Percentiles rank a stretch among this genome's conserved stretches.
phyloP scores from a whole-genome alignment of 2,888 invertebrate species.

The Lithosia quadra region DNA sequence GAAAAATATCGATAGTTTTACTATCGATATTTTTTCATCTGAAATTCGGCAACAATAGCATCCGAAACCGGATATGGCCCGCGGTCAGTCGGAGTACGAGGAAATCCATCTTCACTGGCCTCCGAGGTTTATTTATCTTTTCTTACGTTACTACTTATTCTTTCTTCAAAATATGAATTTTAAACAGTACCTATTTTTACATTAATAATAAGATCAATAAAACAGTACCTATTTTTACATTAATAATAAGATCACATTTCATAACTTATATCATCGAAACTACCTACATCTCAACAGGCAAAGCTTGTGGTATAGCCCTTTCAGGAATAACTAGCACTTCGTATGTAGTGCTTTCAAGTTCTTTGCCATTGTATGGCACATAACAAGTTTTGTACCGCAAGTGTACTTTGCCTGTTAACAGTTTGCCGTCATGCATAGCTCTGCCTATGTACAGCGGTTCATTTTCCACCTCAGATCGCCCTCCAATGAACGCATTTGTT shows the following conservation, averaged over 20 bases:
- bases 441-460: conserved; percentile 89
- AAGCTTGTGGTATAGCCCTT: conserved; percentile 21
- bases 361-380: conserved; percentile 84
- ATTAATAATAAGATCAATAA: not conserved
- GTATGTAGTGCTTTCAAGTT: conserved; percentile 46
- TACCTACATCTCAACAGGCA: conserved; percentile 13
- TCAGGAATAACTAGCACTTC: conserved; percentile 57
- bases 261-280: not conserved
- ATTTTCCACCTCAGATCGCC: conserved; percentile 78
- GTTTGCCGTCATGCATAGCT: conserved; percentile 89
- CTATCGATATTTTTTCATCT: too few species aligned
- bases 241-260: not conserved
- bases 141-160: too few species aligned
- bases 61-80: too few species aligned
- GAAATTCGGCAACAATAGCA: too few species aligned
- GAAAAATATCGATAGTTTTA: too few species aligned
- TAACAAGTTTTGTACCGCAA: conserved; percentile 90
- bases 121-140: too few species aligned
- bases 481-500: conserved; percentile 88
- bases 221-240: too few species aligned
- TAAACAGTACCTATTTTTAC: not conserved
- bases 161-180: not conserved
- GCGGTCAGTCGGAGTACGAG: too few species aligned
- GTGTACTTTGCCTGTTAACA: conserved; percentile 91
- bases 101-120: too few species aligned